These are phyloP conservation scores for Sinocyclocheilus maitianheensis DNA, from an alignment of 2,113 vertebrate genomes.

Conservation along the genomic window DNA sequence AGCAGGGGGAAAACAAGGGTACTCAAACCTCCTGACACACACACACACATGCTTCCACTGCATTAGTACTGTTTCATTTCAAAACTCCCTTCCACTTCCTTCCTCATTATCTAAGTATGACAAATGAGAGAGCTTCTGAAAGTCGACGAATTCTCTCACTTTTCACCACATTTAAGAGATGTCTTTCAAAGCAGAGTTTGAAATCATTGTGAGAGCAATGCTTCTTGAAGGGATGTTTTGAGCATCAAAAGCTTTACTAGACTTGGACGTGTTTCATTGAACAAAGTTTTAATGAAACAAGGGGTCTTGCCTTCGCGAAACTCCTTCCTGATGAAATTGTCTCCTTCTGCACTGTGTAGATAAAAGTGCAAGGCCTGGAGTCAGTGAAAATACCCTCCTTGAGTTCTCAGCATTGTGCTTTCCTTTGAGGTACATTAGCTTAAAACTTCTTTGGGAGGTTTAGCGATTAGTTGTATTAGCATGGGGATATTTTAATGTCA, in stretches of 20 bases:
- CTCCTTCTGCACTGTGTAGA: constrained; percentile 50
- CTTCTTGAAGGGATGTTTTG: constrained; percentile 22
- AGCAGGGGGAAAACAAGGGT: constrained; percentile 32
- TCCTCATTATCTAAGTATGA: constrained; percentile 71
- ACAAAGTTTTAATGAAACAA: constrained; percentile 38
- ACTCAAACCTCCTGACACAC: constrained; percentile 56
- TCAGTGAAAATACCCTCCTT: constrained; percentile 26
- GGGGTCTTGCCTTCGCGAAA: constrained; percentile 27
- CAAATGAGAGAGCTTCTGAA: constrained; percentile 42
- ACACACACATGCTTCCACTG: constrained; percentile 53
- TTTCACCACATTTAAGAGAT: constrained; percentile 38
- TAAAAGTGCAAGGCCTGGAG: constrained; percentile 50
- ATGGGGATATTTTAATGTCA: constrained; percentile 33
- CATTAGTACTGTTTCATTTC: constrained; percentile 78
- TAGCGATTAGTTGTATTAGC: constrained; percentile 42
- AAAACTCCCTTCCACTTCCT: constrained; percentile 79
- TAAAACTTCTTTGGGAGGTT: constrained; percentile 9
- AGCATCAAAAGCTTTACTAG: constrained; percentile 11
- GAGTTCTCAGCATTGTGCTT: constrained; percentile 25
- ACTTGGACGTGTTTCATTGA: constrained; percentile 33
- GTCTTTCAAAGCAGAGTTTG: constrained; percentile 32
- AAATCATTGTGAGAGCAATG: constrained; percentile 8
- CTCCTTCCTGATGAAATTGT: constrained; percentile 43
- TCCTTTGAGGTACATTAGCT: constrained; percentile 31
- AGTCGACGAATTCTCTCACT: constrained; percentile 32